phyloP scores from a whole-genome alignment of 2,888 invertebrate species.

The Halocaridina rubra region DNA sequence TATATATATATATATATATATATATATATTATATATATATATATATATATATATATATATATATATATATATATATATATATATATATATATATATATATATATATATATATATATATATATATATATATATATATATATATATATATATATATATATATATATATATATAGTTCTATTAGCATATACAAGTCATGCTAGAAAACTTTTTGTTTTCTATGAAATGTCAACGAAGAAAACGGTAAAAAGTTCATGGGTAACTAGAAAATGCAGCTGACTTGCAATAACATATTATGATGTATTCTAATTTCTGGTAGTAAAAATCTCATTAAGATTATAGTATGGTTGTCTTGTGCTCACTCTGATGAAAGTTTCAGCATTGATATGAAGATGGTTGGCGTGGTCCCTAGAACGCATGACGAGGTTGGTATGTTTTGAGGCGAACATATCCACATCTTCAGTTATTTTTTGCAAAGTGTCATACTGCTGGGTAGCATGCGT shows the following conservation, averaged over 20 bases:
- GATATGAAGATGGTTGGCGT: conserved; percentile 53
- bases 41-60: too few species aligned
- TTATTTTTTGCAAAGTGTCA: conserved; percentile 51
- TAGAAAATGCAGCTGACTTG: too few species aligned
- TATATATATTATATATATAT: too few species aligned
- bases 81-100: background rate
- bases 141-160: background rate
- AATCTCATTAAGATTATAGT: too few species aligned
- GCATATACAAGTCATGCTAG: too few species aligned
- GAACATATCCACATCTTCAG: conserved; percentile 55
- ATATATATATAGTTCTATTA: background rate
- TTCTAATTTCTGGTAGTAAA: too few species aligned
- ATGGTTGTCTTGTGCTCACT: conserved; percentile 13
- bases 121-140: background rate
- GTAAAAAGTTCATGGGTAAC: too few species aligned
- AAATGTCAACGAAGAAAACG: too few species aligned
- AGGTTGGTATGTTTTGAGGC: conserved; percentile 57
- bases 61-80: background rate
- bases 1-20: too few species aligned
- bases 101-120: background rate
- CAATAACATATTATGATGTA: too few species aligned
- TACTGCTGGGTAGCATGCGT: conserved; percentile 58
- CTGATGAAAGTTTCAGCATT: conserved; percentile 59
- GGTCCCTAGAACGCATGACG: conserved; percentile 52
- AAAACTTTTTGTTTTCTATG: too few species aligned